phyloP scores from a whole-genome alignment of 2,888 invertebrate genomes.

The Synanthedon myopaeformis region DNA sequence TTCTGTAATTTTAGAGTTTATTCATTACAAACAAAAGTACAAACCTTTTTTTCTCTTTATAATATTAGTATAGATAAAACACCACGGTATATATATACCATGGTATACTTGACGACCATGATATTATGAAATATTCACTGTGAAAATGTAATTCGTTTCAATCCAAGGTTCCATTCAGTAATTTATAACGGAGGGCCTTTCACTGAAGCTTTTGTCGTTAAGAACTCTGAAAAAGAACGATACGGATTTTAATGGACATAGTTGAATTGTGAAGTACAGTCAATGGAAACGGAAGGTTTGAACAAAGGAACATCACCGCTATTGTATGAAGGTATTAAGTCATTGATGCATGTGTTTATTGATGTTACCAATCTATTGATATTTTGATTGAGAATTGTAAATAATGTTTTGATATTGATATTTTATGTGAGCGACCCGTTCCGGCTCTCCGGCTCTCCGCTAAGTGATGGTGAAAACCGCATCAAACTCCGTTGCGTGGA shows the following conservation, averaged over 20 bases:
- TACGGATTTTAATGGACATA: background rate
- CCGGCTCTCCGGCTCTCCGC: no score
- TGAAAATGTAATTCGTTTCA: background rate
- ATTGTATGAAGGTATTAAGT: background rate
- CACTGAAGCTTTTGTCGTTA: background rate
- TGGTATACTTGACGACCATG: background rate
- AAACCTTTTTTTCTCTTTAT: background rate
- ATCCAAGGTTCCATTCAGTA: background rate
- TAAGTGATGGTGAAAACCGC: no score
- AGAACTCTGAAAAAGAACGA: background rate
- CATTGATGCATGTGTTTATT: no score
- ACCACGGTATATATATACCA: background rate
- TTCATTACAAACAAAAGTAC: background rate
- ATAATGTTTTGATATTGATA: no score
- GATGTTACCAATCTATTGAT: no score
- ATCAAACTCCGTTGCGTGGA: no score
- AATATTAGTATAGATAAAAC: background rate
- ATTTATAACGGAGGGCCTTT: background rate
- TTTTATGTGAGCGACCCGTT: no score
- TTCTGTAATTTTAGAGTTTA: no score
- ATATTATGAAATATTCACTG: background rate
- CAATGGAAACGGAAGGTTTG: background rate
- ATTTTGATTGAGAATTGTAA: no score
- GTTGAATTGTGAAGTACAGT: background rate
- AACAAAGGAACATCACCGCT: background rate